Evolutionary conservation across 2,113 vertebrate genomes (phyloP), one percentile per base, ranked within the genome.

Genomic region (Hippopotamus amphibius): DNA sequence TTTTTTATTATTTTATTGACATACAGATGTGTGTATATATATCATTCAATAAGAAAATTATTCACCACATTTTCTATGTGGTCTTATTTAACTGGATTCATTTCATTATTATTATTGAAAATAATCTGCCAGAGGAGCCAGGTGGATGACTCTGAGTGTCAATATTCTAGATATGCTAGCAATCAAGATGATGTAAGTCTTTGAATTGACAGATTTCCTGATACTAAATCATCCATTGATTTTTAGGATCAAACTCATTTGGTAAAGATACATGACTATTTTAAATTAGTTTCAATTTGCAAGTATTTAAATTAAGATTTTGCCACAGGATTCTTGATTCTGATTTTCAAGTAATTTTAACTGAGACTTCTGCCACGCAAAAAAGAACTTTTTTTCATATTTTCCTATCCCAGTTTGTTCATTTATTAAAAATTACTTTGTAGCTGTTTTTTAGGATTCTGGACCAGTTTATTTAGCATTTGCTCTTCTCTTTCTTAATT

Each of bases 271-370:
- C n/a, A 61, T 57, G 30, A 69, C 24, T 84, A 63, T 92, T 79
- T 17, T 46, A 89, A 89, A 48, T 48, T 57, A 61, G 77, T 83
- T 95, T 83, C 30, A 83, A 65, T 68, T 77, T 92, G 22, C 28
- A 79, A 83, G 24, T 69, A 46, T 41, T 72, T 82, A 57, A 24
- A 91, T 71, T 93, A 90, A 66, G 30, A 86, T 17, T 94, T 93
- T 85, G 10, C 22, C 53, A 65, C 21, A 65, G 24, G 15, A 96
- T 22, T 80, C 10, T 80, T 72, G 2, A 92, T 57, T 88, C 92
- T 96, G 17, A 92, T n/a, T 69, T 88, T 22, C 37, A 71, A 83
- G 37, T 83, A 77, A 76, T 63, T 82, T 88, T 77, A 88, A 83
- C 12, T 59, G 50, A 57, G 24, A 63, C n/a, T 82, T 92, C 74